Conservation (phyloP, 30 jellyfish, hydroid and myxozoan genomes). For the Hydractinia symbiolongicarpus region DNA sequence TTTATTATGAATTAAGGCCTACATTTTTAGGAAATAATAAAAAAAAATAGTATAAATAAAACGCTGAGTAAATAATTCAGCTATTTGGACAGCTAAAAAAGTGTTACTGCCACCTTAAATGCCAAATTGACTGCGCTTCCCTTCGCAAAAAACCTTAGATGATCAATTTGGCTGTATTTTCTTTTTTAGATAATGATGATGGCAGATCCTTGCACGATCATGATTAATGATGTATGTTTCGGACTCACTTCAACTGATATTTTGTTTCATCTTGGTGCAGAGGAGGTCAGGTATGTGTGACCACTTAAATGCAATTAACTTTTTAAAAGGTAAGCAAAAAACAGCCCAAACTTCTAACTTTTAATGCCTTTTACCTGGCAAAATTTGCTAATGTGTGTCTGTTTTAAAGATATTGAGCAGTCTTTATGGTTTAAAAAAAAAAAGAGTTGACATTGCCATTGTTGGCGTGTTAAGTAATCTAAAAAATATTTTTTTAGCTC, state of each 20-base stretch:
- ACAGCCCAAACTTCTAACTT: not conserved
- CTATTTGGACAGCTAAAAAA: no score
- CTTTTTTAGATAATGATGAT: conserved; percentile 28
- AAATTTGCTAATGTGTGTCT: not conserved
- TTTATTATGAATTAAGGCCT: no score
- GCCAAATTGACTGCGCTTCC: no score
- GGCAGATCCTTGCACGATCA: conserved; percentile 81
- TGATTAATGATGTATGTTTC: conserved; percentile 66
- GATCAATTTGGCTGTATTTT: not conserved
- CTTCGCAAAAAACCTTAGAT: no score
- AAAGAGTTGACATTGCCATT: no score
- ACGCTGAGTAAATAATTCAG: no score
- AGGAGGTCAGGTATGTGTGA: conserved; percentile 43
- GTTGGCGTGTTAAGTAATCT: no score
- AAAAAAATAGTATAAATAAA: no score
- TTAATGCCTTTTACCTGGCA: not conserved
- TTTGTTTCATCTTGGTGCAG: conserved; percentile 85
- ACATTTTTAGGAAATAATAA: no score
- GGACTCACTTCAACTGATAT: conserved; percentile 95
- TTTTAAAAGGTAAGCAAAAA: not conserved
- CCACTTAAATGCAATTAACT: conserved; percentile 1
- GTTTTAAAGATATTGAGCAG: not conserved
- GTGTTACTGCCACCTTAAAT: no score
- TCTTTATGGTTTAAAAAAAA: no score
- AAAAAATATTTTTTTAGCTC: conserved; percentile 34